Base-by-base conservation (phyloP, 2,113 vertebrate genomes). In the Colaptes auratus region DNA sequence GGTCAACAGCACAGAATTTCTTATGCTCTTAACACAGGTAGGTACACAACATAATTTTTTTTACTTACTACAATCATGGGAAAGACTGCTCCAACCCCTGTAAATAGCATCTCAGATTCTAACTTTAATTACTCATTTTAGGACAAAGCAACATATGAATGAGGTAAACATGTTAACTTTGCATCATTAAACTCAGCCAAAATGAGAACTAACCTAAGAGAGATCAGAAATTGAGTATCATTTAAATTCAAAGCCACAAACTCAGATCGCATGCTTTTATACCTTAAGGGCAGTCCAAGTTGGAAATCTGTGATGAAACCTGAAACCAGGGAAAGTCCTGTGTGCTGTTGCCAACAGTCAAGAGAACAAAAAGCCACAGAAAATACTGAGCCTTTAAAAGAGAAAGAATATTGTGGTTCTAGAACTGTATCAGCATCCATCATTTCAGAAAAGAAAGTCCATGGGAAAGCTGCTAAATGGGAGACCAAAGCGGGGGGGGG, bases 201-300 rank as follows among this genome's bases (percentile, higher is more conserved):
- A 88, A 78, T 6, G 65, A 94, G 53, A 89, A 36, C 42, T 85
- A 87, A 58, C 15, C 9, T 76, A 74, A 33, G 24, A 89, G 14
- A 85, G 23, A 88, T 21, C 33, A 91, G 60, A 53, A 91, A 64
- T 4, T 6, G 21, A 75, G 58, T 20, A 31, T n/a, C 58, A 83
- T 58, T 79, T 80, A 30, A 64, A 86, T 42, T 78, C 58, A 81
- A 91, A 94, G 61, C 82, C 85, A 83, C 36, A 81, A 88, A 78
- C 56, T 66, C 61, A 12, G 65, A 91, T 93, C 87, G 91, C 91
- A 95, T 80, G 75, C 17, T 85, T 70, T 95, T 88, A 61, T 67
- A 89, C 48, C 64, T 78, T 88, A 84, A 81, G 50, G 73, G 85
- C 23, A 91, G 56, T 17, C 30, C 71, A 89, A 88, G 61, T 17